These are phyloP conservation scores for Parnassius apollo DNA, from an alignment of 2,888 invertebrate species.

Conservation along the genomic window DNA sequence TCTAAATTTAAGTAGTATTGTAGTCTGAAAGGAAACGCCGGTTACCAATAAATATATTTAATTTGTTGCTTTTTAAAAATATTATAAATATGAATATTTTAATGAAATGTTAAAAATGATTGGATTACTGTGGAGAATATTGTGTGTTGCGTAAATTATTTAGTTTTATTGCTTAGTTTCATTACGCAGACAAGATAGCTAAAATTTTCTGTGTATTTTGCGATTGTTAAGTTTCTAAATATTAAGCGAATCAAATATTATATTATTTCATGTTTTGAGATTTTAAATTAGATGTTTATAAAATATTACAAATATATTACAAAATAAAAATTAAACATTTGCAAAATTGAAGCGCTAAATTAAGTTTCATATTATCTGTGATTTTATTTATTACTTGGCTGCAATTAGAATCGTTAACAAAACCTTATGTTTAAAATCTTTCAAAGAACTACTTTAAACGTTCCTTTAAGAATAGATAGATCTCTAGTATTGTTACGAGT, in stretches of 20 bases:
- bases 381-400: conserved; percentile 76
- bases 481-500: conserved; percentile 73
- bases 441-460: conserved; percentile 73
- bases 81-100: conserved; percentile 67
- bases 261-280: conserved; percentile 57
- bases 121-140: conserved; percentile 53
- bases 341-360: conserved; percentile 62
- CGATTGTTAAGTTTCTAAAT: conserved; percentile 74
- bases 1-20: conserved; percentile 69
- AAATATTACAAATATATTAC: conserved; percentile 31
- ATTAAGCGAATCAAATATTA: conserved; percentile 64
- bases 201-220: conserved; percentile 32
- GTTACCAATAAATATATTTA: conserved; percentile 79
- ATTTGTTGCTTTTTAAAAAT: conserved; percentile 80
- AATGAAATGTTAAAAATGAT: conserved; percentile 71
- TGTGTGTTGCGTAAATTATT: conserved; percentile 71
- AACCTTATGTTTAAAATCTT: conserved; percentile 39
- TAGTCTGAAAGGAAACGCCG: conserved; percentile 81
- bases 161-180: conserved; percentile 56
- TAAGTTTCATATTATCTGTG: conserved; percentile 72
- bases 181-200: conserved; percentile 34
- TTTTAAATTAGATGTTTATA: conserved; percentile 55
- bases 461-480: conserved; percentile 79
- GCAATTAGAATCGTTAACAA: conserved; percentile 46
- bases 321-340: conserved; percentile 34